phyloP scores from a whole-genome alignment of 2,113 vertebrate species.

The Psammodynastes pulverulentus region DNA sequence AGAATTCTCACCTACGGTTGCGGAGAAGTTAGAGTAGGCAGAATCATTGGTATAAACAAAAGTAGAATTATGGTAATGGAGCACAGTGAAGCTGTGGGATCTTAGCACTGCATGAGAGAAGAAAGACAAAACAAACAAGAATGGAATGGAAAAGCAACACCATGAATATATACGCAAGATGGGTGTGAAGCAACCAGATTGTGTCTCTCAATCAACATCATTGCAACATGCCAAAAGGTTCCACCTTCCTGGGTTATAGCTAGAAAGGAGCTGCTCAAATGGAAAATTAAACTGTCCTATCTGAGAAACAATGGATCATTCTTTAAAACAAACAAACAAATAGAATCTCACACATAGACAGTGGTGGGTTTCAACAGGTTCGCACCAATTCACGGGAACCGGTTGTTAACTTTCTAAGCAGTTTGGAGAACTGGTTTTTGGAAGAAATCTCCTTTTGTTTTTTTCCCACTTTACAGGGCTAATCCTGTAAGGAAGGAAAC shows the following conservation, averaged over 20 bases:
- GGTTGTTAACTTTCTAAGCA: too few relatives aligned
- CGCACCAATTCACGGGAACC: too few relatives aligned
- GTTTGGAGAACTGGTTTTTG: too few relatives aligned
- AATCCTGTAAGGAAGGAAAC: too few relatives aligned
- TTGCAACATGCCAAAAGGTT: background rate
- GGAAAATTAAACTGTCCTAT: background rate
- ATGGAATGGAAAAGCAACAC: slow-evolving; percentile 63
- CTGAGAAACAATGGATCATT: background rate
- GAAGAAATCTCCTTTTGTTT: too few relatives aligned
- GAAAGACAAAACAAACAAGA: slow-evolving; percentile 66
- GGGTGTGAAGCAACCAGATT: slow-evolving; percentile 35
- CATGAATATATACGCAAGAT: slow-evolving; percentile 50
- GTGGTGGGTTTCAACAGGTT: too few relatives aligned
- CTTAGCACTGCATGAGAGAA: slow-evolving; percentile 82
- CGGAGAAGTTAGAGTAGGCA: slow-evolving; percentile 97
- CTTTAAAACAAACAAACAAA: background rate
- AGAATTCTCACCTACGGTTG: slow-evolving; percentile 92
- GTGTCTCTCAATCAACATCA: slow-evolving; percentile 63
- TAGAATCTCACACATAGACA: background rate
- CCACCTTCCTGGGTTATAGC: background rate
- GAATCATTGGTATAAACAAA: slow-evolving; percentile 97
- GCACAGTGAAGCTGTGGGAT: slow-evolving; percentile 97
- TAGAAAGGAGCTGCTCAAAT: background rate
- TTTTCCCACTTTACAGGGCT: too few relatives aligned
- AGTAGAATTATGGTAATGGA: slow-evolving; percentile 89